Percentiles rank a stretch among this genome's conserved stretches.
These are phyloP conservation scores for Listronotus oregonensis DNA, from an alignment of 1,140 invertebrate species.

Conservation along the genomic window DNA sequence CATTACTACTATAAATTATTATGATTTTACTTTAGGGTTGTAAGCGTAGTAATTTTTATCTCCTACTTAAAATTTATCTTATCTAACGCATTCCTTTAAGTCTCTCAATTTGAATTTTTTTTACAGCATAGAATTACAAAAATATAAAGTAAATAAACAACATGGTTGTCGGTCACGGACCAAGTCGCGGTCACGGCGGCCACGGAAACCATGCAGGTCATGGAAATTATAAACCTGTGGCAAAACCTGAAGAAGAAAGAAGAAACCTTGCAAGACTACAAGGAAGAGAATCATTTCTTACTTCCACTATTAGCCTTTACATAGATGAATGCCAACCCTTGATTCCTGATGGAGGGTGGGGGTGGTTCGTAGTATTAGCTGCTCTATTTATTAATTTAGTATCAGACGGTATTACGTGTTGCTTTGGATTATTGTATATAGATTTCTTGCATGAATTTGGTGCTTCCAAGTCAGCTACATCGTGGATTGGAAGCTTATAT, in stretches of 20 bases:
- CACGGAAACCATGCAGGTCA: background rate
- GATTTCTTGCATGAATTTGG: conserved; percentile 87
- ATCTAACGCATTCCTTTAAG: too few species aligned
- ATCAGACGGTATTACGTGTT: conserved; percentile 88
- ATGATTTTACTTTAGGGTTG: too few species aligned
- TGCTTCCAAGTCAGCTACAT: conserved; percentile 79
- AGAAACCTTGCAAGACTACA: conserved; percentile 23
- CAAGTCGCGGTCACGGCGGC: conserved; percentile 1
- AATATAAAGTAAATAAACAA: too few species aligned
- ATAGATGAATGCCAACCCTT: conserved; percentile 54
- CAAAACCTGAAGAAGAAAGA: conserved; percentile 17
- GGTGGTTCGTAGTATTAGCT: conserved; percentile 86
- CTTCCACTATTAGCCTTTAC: conserved; percentile 24
- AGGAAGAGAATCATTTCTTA: conserved; percentile 36
- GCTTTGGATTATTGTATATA: conserved; percentile 88
- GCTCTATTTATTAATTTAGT: conserved; percentile 86
- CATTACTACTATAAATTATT: too few species aligned
- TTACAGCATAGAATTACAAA: too few species aligned
- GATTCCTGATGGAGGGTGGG: conserved; percentile 76
- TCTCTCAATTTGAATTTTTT: too few species aligned
- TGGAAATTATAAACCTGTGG: conserved; percentile 10
- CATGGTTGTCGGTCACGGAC: conserved; percentile 16
- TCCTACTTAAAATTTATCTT: too few species aligned
- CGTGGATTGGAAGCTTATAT: conserved; percentile 86
- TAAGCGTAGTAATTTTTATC: too few species aligned